These are phyloP conservation scores for Istiophorus platypterus DNA, from an alignment of 2,113 vertebrate species.

Conservation along the genomic window DNA sequence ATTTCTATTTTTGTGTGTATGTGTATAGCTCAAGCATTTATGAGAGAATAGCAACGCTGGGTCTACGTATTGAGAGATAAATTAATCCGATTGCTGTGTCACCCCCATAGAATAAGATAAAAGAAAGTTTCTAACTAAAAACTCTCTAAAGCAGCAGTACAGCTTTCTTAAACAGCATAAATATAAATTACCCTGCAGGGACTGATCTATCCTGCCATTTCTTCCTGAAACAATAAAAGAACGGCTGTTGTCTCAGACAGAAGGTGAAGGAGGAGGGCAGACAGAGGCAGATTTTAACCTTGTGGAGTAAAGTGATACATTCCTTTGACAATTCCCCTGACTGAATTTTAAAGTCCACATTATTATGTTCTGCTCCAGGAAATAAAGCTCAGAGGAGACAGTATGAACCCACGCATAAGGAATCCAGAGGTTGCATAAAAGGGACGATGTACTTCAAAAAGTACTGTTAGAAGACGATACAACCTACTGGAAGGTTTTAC, in stretches of 20 bases:
- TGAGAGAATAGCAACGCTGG: too few species aligned
- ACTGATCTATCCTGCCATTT: background rate
- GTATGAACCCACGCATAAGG: background rate
- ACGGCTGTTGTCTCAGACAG: background rate
- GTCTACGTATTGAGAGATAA: too few species aligned
- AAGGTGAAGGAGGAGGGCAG: background rate
- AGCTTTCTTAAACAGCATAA: background rate
- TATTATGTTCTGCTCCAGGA: constrained; percentile 21
- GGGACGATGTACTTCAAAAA: background rate
- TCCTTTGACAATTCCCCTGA: background rate
- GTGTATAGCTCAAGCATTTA: too few species aligned
- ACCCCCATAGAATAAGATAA: too few species aligned
- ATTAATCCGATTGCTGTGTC: too few species aligned
- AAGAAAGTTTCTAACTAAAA: too few species aligned
- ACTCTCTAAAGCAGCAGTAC: background rate
- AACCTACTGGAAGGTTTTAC: background rate
- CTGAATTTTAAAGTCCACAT: constrained; percentile 13
- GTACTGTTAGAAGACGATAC: background rate
- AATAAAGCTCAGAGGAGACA: background rate
- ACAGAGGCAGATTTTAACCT: background rate
- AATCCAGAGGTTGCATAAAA: constrained; percentile 9
- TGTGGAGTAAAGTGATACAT: constrained; percentile 14
- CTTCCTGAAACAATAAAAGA: background rate
- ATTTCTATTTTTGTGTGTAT: too few species aligned
- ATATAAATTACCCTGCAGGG: background rate